Conservation (phyloP, 1,140 invertebrate species). For the Caenorhabditis remanei region DNA sequence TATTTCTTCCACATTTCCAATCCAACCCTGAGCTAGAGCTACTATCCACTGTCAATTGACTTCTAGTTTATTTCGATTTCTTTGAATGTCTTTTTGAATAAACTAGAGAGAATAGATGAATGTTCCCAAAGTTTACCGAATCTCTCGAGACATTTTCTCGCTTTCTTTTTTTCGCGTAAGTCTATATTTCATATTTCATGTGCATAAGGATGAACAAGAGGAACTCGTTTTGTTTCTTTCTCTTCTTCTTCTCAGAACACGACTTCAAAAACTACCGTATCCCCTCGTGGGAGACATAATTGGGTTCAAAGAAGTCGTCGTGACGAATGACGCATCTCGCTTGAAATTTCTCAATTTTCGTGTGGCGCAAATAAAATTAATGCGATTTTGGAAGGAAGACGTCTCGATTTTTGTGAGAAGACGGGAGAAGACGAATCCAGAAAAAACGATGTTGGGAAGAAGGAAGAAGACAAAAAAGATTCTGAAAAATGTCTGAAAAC, state of each 20-base stretch:
- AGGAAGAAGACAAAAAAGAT: neutral
- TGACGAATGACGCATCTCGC: slow-evolving; percentile 48
- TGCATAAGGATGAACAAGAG: neutral
- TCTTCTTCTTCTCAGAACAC: neutral
- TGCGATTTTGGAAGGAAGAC: slow-evolving; percentile 32
- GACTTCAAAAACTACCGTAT: slow-evolving; percentile 16
- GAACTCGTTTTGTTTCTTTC: neutral
- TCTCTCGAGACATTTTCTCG: slow-evolving; percentile 14
- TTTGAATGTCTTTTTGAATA: neutral
- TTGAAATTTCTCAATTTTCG: slow-evolving; percentile 39
- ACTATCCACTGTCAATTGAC: too few species aligned
- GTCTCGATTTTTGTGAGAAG: neutral
- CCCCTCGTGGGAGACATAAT: slow-evolving; percentile 41
- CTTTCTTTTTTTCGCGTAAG: neutral
- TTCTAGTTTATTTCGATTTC: too few species aligned
- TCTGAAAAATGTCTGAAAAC: slow-evolving; percentile 16
- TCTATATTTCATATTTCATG: slow-evolving; percentile 39
- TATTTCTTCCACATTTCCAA: too few species aligned
- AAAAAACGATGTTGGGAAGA: too few species aligned
- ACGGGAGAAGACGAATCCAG: neutral
- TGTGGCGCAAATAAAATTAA: slow-evolving; percentile 54
- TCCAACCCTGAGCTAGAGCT: too few species aligned
- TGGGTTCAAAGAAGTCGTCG: slow-evolving; percentile 28
- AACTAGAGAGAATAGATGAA: neutral
- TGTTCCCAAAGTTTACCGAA: slow-evolving; percentile 2